These are phyloP conservation scores for Rhabditoides inermis DNA, from an alignment of 2,888 invertebrate genomes.

Conservation along the genomic window DNA sequence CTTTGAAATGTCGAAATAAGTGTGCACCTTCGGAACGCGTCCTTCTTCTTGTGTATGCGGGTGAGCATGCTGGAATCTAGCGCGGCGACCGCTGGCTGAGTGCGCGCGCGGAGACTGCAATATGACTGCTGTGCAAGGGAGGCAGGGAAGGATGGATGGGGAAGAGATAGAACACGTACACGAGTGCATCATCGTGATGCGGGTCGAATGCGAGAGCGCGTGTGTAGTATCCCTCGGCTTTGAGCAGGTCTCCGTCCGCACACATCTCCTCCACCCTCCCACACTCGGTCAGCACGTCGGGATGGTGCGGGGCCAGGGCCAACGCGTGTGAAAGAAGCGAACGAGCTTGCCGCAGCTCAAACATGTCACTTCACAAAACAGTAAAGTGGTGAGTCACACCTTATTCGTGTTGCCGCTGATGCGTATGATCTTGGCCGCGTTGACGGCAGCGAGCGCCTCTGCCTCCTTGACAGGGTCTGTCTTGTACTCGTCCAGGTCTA, in stretches of 20 bases:
- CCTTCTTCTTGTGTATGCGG: no score
- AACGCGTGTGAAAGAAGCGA: no score
- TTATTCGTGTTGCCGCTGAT: slow-evolving; percentile 33
- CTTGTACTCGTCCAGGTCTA: not conserved
- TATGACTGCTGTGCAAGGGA: not conserved
- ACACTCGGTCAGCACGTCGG: slow-evolving; percentile 74
- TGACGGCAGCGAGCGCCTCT: slow-evolving; percentile 42
- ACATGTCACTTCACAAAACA: no score
- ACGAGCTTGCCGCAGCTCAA: no score
- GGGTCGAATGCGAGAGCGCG: slow-evolving; percentile 77
- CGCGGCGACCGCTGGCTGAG: slow-evolving; percentile 75
- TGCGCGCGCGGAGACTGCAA: slow-evolving; percentile 68
- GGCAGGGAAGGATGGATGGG: not conserved
- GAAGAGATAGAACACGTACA: slow-evolving; percentile 17
- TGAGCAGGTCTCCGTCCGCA: slow-evolving; percentile 72
- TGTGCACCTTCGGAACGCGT: no score
- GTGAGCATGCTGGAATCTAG: slow-evolving; percentile 78
- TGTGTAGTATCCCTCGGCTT: slow-evolving; percentile 78
- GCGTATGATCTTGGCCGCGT: slow-evolving; percentile 32
- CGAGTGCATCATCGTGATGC: slow-evolving; percentile 60
- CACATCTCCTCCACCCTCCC: no score
- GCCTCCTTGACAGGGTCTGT: slow-evolving; percentile 2
- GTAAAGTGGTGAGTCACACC: not conserved
- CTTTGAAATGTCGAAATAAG: no score
- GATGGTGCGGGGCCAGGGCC: slow-evolving; percentile 79